Percentiles rank a stretch among this genome's conserved stretches.
phyloP scores from a whole-genome alignment of 2,113 vertebrate species.

The Lamprologus tigripictilis region DNA sequence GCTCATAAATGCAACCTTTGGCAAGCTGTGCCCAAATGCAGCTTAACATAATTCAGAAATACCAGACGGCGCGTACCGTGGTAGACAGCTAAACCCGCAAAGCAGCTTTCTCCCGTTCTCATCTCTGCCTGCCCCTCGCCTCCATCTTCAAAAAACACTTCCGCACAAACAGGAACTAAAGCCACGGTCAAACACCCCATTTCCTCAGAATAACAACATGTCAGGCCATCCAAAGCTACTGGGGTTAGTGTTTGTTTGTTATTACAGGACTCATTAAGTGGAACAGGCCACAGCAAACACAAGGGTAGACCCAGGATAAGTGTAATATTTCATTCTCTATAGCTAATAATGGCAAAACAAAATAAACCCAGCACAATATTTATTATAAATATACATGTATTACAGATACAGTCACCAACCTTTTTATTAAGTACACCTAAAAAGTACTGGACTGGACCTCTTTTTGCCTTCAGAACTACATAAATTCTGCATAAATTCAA shows the following conservation, averaged over 20 bases:
- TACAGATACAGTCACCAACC: not conserved
- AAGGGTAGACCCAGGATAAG: not conserved
- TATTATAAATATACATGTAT: not conserved
- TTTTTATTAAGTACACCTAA: not conserved
- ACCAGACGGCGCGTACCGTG: constrained; percentile 49
- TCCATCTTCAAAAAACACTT: constrained; percentile 39
- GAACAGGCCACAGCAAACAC: not conserved
- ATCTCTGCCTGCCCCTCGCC: constrained; percentile 15
- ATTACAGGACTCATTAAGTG: constrained; percentile 1
- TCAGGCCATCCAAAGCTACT: not conserved
- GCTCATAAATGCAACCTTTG: constrained; percentile 54
- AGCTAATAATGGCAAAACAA: not conserved
- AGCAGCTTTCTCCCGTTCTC: constrained; percentile 60
- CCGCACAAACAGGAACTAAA: constrained; percentile 29
- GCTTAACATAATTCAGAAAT: constrained; percentile 67
- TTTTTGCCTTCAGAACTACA: not conserved
- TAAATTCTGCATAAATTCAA: not conserved
- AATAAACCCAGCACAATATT: not conserved
- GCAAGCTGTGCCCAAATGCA: constrained; percentile 42
- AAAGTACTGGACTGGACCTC: not conserved
- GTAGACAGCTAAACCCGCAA: constrained; percentile 47
- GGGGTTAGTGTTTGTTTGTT: constrained; percentile 6
- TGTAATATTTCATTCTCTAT: not conserved
- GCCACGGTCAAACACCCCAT: not conserved
- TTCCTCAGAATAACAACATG: constrained; percentile 10